These are phyloP conservation scores for Sardinella longiceps DNA, from an alignment of 2,797 vertebrate species.

Conservation along the genomic window DNA sequence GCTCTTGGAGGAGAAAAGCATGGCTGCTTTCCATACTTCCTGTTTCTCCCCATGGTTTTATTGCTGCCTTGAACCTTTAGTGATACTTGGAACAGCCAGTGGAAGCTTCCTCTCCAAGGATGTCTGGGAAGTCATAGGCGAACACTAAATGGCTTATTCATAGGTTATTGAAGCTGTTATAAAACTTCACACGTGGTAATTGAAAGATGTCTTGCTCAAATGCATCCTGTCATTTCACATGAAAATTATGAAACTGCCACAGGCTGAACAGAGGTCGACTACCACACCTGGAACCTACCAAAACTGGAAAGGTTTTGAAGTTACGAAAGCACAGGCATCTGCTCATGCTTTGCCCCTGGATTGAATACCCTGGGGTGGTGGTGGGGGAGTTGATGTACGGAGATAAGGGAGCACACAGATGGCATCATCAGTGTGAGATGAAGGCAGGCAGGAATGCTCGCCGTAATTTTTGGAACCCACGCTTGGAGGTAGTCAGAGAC, in stretches of 20 bases:
- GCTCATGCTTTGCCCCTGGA: too few relatives aligned
- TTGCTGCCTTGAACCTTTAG: not conserved
- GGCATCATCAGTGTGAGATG: not conserved
- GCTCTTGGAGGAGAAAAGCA: not conserved
- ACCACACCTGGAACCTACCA: too few relatives aligned
- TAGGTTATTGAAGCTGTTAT: not conserved
- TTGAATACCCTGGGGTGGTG: too few relatives aligned
- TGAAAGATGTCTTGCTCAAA: not conserved
- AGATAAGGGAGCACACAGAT: not conserved
- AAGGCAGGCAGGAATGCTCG: not conserved
- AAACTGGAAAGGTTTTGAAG: too few relatives aligned
- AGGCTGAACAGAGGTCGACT: not conserved
- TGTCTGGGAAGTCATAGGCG: not conserved
- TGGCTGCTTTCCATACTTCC: too few relatives aligned
- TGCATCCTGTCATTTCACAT: not conserved
- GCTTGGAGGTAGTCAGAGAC: not conserved
- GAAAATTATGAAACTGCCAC: not conserved
- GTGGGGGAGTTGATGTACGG: not conserved
- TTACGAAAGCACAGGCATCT: too few relatives aligned
- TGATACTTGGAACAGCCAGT: not conserved
- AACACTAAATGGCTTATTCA: not conserved
- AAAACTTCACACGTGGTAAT: not conserved
- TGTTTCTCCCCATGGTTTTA: not conserved
- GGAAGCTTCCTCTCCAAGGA: not conserved
- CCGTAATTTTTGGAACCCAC: not conserved